phyloP scores from a whole-genome alignment of 2,113 vertebrate species.

The Ceyx margarethae region DNA sequence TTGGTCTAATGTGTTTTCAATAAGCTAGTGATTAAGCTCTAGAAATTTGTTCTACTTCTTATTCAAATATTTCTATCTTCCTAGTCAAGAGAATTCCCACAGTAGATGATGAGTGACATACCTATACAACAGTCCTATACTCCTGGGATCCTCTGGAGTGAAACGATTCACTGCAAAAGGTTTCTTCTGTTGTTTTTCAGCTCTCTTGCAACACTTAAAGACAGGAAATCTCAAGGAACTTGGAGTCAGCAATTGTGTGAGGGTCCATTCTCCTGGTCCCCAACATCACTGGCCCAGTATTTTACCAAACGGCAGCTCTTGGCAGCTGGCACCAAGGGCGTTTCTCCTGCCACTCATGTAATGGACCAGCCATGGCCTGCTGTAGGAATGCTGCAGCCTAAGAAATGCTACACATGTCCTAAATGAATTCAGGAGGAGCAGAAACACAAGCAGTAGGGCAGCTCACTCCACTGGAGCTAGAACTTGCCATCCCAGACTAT shows the following conservation, averaged over 20 bases:
- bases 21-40: background rate
- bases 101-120: background rate
- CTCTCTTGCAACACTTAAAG: background rate
- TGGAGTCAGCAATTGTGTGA: background rate
- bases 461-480: background rate
- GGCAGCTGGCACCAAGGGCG: background rate
- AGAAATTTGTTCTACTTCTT: background rate
- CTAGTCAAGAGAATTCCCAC: conserved; percentile 15
- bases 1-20: background rate
- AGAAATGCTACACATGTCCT: background rate
- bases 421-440: background rate
- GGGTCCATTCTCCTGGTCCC: background rate
- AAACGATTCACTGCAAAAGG: background rate
- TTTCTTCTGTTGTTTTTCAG: background rate
- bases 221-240: background rate
- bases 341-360: background rate
- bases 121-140: background rate
- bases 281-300: background rate
- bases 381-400: background rate
- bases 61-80: background rate
- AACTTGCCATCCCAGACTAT: background rate
- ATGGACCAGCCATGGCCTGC: background rate
- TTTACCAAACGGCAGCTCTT: background rate
- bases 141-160: background rate
- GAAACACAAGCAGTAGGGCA: background rate